phyloP scores from a whole-genome alignment of 2,888 invertebrate species.

The Oscheius sp. region DNA sequence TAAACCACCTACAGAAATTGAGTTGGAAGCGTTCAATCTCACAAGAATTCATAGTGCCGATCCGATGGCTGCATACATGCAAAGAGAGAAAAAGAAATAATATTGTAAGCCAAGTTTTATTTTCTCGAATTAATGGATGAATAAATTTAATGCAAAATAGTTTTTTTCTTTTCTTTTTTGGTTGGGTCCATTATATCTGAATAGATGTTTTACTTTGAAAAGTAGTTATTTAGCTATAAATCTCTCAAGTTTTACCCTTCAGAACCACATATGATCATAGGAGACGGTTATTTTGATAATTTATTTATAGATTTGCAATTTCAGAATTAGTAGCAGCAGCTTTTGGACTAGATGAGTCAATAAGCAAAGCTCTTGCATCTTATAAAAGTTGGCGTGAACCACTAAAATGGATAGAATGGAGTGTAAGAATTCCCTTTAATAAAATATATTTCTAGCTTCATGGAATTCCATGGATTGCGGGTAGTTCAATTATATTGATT shows the following conservation, averaged over 20 bases:
- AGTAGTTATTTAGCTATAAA: no score
- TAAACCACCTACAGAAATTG: constrained; percentile 84
- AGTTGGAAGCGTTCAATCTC: constrained; percentile 71
- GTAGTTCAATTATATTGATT: constrained; percentile 34
- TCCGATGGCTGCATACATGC: constrained; percentile 85
- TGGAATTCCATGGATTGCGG: constrained; percentile 47
- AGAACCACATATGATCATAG: no score
- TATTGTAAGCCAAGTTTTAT: no score
- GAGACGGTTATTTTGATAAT: no score
- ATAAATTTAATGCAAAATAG: no score
- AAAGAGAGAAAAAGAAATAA: constrained; percentile 49
- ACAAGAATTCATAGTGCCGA: constrained; percentile 76
- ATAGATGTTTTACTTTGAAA: not conserved
- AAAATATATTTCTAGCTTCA: constrained; percentile 28
- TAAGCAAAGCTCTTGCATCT: constrained; percentile 1
- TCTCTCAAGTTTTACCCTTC: no score
- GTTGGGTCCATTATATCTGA: not conserved
- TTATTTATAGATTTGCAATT: no score
- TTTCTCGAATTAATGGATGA: no score
- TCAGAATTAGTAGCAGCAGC: not conserved
- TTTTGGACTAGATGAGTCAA: not conserved
- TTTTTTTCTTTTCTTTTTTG: no score
- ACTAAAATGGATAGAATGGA: constrained; percentile 29
- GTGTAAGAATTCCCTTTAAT: not conserved
- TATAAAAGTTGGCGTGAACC: not conserved